These are phyloP conservation scores for Centruroides sculpturatus DNA, from an alignment of 1,140 invertebrate species.

Conservation along the genomic window DNA sequence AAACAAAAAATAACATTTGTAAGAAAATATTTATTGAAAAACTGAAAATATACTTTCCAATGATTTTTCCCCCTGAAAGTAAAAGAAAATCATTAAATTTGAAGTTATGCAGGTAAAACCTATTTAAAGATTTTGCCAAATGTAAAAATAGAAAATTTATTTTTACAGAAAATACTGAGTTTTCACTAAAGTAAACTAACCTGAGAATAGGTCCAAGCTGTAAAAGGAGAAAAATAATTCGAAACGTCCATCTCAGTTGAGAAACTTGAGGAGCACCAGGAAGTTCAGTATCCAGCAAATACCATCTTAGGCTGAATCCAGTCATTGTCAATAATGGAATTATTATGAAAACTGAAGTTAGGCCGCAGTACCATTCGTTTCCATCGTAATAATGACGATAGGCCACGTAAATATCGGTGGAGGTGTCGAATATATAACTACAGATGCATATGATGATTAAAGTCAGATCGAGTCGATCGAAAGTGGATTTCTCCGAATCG, in stretches of 20 bases:
- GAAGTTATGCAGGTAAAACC: no score
- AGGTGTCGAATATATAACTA: conserved; percentile 19
- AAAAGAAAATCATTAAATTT: no score
- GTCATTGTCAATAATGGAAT: conserved; percentile 25
- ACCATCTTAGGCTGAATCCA: conserved; percentile 24
- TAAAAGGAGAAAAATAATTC: conserved; percentile 17
- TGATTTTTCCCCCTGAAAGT: no score
- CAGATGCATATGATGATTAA: conserved; percentile 18
- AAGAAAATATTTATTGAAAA: no score
- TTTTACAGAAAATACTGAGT: no score
- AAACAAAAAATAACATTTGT: no score
- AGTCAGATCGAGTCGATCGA: conserved; percentile 17
- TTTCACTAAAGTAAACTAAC: not conserved
- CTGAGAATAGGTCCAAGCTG: conserved; percentile 19
- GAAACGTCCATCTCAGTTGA: conserved; percentile 12
- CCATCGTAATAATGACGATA: conserved; percentile 16
- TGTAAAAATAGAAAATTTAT: no score
- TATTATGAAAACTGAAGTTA: conserved; percentile 23
- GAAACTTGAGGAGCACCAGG: conserved; percentile 11
- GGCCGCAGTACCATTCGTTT: conserved; percentile 21
- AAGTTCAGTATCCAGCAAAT: conserved; percentile 16
- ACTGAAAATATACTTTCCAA: no score
- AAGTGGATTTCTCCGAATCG: conserved; percentile 11
- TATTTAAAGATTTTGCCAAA: not conserved
- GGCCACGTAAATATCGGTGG: conserved; percentile 19